Conservation (phyloP, 2,888 invertebrate genomes). For the Phyllotreta striolata region DNA sequence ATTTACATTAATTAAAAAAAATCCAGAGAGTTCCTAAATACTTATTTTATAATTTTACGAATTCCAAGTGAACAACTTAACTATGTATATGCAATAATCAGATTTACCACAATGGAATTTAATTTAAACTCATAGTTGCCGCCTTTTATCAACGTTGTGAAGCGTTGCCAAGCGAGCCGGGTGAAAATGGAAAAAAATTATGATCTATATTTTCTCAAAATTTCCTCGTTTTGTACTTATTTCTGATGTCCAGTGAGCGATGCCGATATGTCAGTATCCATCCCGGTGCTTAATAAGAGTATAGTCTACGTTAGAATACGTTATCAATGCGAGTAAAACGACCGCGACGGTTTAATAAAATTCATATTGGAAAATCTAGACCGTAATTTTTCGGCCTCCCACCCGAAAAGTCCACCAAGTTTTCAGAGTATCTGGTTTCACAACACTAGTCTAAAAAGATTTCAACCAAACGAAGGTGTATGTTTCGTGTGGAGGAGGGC, state of each 20-base stretch:
- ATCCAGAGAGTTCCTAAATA: too few relatives aligned
- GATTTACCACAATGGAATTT: background rate
- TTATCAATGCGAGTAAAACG: background rate
- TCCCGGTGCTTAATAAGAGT: too few relatives aligned
- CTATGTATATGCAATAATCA: too few relatives aligned
- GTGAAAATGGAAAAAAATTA: constrained; percentile 12
- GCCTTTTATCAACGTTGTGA: constrained; percentile 13
- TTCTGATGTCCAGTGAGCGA: too few relatives aligned
- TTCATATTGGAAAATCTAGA: constrained; percentile 7
- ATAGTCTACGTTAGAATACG: background rate
- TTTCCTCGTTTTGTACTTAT: background rate
- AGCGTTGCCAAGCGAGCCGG: background rate
- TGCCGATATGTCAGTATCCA: too few relatives aligned
- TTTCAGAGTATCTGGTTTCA: constrained; percentile 5
- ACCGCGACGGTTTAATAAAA: too few relatives aligned
- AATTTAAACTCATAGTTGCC: constrained; percentile 13
- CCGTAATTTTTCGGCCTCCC: constrained; percentile 9
- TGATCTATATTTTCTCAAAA: constrained; percentile 16
- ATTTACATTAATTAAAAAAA: too few relatives aligned
- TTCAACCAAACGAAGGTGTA: constrained; percentile 11
- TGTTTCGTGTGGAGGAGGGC: constrained; percentile 23
- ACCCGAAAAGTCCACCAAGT: constrained; percentile 9
- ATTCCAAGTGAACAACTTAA: too few relatives aligned
- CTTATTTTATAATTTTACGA: too few relatives aligned
- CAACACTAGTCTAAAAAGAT: constrained; percentile 15